Base-by-base conservation (phyloP, 2,797 vertebrate genomes). In the Hyperoplus lanceolatus region DNA sequence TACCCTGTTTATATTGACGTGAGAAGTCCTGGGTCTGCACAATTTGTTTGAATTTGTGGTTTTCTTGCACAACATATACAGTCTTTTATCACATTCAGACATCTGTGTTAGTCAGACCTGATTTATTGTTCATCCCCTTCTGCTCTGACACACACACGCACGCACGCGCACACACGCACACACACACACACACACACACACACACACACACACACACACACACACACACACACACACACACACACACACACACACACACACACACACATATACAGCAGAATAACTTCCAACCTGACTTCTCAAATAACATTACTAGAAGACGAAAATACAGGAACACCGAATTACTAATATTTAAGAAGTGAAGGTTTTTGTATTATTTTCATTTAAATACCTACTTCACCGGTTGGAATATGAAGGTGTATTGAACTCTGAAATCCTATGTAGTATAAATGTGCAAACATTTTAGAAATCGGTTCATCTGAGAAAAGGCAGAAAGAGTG, bases 41-140 rank as follows among this genome's bases (percentile, higher is more conserved):
- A 62, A 51, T 42, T 62, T 70, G 75, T 77, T 29, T 29, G 29
- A 29, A 29, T 29, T 29, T 29, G 29, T 29, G 29, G 83, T 76
- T 77, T 85, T 71, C 57, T 76, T 69, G 69, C 46, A 59, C 42
- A 70, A 63, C 38, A 63, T 36, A 56, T 42, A 67, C 5, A 3
- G 53, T 49, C 49, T 69, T 74, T 70, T 36, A 46, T 81, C 68
- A 56, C 39, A 65, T 70, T 72, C 42, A 79, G 48, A 67, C 46
- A 70, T 81, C 56, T 60, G 68, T 66, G 15, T 81, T 74, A 41
- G 63, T 81, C 80, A 83, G 49, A 75, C 39, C 21, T 74, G 5
- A 61, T 54, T 55, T 42, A 38, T 11, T 69, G 51, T 60, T 75
- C 50, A 60, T 73, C 46, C 45, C 42, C 39, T 6, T 64, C 46